Percentiles rank a stretch among this genome's conserved stretches.
phyloP scores from a whole-genome alignment of 2,888 invertebrate species.

The Eudemis profundana region DNA sequence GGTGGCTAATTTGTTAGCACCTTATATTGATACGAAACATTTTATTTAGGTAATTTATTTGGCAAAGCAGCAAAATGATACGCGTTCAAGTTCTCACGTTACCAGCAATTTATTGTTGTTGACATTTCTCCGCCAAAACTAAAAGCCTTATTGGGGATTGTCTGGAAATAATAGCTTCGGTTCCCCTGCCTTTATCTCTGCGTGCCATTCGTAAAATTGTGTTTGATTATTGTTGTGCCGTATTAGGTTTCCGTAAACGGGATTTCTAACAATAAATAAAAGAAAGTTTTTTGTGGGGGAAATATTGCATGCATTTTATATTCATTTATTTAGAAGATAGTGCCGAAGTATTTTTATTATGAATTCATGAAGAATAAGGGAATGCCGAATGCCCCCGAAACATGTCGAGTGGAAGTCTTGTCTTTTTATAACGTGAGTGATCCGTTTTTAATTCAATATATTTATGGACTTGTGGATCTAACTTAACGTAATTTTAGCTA shows the following conservation, averaged over 20 bases:
- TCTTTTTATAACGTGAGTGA: too few species aligned
- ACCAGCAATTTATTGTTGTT: slow-evolving; percentile 56
- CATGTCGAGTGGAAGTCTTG: too few species aligned
- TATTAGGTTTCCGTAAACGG: slow-evolving; percentile 42
- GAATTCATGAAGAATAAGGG: too few species aligned
- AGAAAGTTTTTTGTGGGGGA: slow-evolving; percentile 19
- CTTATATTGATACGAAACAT: too few species aligned
- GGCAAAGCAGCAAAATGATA: slow-evolving; percentile 46
- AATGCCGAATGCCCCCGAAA: too few species aligned
- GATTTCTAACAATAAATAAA: slow-evolving; percentile 38
- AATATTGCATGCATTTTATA: slow-evolving; percentile 16
- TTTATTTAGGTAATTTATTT: slow-evolving; percentile 18
- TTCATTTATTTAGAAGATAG: neutral
- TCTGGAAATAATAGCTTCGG: slow-evolving; percentile 52
- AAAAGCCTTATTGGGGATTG: slow-evolving; percentile 53
- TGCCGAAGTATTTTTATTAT: neutral
- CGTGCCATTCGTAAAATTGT: slow-evolving; percentile 46
- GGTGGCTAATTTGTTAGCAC: too few species aligned
- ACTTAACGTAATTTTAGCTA: too few species aligned
- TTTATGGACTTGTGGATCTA: too few species aligned
- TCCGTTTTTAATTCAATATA: too few species aligned
- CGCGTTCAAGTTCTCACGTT: slow-evolving; percentile 55
- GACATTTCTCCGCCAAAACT: slow-evolving; percentile 52
- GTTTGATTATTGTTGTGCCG: slow-evolving; percentile 45
- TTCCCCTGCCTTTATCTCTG: slow-evolving; percentile 47